These are phyloP conservation scores for Onychomys torridus DNA, from an alignment of 2,797 vertebrate genomes.

Conservation along the genomic window DNA sequence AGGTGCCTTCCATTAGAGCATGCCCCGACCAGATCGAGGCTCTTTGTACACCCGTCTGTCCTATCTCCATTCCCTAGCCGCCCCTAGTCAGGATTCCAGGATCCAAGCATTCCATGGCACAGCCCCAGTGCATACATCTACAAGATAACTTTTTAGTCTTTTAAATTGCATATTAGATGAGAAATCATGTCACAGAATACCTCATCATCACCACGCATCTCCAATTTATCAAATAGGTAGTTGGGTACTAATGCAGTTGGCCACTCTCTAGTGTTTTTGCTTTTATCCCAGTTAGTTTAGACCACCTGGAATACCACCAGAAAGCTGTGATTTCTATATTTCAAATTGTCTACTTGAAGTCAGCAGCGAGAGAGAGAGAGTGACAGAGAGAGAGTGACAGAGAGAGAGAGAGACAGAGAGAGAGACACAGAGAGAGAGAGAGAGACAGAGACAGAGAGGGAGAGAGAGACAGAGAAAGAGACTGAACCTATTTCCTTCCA, in stretches of 20 bases:
- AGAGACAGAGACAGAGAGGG: too few species aligned
- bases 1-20: not conserved
- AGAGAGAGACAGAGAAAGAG: too few species aligned
- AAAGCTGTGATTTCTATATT: slow-evolving; percentile 28
- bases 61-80: not conserved
- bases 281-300: slow-evolving; percentile 19
- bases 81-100: not conserved
- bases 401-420: too few species aligned
- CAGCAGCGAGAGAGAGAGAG: too few species aligned
- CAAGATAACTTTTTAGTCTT: not conserved
- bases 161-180: slow-evolving; percentile 2
- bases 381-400: too few species aligned
- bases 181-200: slow-evolving; percentile 20
- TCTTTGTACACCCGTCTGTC: not conserved
- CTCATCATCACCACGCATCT: not conserved
- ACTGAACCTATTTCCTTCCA: slow-evolving; percentile 27
- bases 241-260: not conserved
- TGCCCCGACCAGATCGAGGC: too few species aligned
- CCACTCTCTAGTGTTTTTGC: not conserved
- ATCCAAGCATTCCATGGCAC: too few species aligned
- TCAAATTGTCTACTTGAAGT: slow-evolving; percentile 17
- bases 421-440: too few species aligned
- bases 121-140: not conserved
- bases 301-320: not conserved
- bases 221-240: not conserved